Evolutionary conservation across 2,888 invertebrate species (phyloP).

Genomic region (Oeneis ivallda): DNA sequence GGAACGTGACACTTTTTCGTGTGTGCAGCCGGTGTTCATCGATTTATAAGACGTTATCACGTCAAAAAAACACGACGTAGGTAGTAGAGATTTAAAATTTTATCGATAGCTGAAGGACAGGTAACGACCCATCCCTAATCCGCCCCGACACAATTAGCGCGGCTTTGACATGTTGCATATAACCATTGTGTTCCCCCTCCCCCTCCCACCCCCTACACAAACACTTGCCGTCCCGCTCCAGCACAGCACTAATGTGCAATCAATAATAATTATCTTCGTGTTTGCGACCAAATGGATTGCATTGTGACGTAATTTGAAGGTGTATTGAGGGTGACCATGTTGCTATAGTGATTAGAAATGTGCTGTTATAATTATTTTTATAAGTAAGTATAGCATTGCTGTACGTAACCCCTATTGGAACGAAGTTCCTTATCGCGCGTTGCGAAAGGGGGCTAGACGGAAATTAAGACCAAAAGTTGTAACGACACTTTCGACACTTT

Average conservation of each 20-base stretch:
- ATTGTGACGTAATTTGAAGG: conserved; percentile 54
- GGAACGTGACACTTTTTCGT: too few relatives aligned
- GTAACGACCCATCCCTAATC: conserved; percentile 37
- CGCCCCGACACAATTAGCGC: conserved; percentile 56
- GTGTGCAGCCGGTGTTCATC: too few relatives aligned
- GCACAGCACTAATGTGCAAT: conserved; percentile 68
- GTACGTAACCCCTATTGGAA: too few relatives aligned
- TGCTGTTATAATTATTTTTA: background rate
- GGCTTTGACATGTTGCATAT: conserved; percentile 63
- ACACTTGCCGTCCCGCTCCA: conserved; percentile 47
- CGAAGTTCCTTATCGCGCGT: too few relatives aligned
- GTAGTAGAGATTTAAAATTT: background rate
- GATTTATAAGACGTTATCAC: too few relatives aligned
- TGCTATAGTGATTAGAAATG: background rate
- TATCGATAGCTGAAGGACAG: conserved; percentile 24
- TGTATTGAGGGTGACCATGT: conserved; percentile 38
- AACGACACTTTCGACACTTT: too few relatives aligned
- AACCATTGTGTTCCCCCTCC: conserved; percentile 49
- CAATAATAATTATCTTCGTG: conserved; percentile 78
- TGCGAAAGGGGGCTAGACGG: too few relatives aligned
- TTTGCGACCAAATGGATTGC: conserved; percentile 73
- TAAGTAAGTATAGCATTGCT: too few relatives aligned
- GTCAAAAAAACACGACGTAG: background rate
- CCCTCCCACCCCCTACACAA: conserved; percentile 31
- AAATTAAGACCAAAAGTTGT: too few relatives aligned